A percentile compares a stretch with the other conserved stretches of the same genome.
Evolutionary conservation across 2,797 vertebrate species (phyloP).

Genomic region (Neopelma chrysocephalum): DNA sequence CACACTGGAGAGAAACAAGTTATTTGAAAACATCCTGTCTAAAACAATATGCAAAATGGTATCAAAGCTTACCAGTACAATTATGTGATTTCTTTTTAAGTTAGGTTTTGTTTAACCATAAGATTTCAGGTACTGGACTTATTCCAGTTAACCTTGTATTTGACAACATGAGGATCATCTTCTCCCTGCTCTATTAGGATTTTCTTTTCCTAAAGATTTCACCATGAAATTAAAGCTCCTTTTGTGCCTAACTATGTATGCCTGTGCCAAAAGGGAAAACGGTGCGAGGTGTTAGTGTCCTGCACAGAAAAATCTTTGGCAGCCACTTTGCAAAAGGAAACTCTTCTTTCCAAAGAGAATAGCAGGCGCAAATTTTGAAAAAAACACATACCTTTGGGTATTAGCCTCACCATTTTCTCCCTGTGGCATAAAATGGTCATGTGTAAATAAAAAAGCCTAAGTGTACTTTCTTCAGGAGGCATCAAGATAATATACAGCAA

Average conservation of each 20-base stretch:
- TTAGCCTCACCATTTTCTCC: background rate
- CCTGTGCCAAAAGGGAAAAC: background rate
- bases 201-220: background rate
- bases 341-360: background rate
- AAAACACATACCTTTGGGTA: background rate
- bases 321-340: background rate
- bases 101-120: background rate
- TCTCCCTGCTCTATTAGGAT: background rate
- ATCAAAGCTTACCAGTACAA: background rate
- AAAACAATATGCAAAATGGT: background rate
- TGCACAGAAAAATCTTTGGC: background rate
- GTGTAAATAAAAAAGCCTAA: background rate
- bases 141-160: background rate
- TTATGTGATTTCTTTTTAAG: background rate
- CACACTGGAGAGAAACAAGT: background rate
- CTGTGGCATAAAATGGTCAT: background rate
- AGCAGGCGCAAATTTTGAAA: background rate
- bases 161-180: background rate
- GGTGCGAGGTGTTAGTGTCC: background rate
- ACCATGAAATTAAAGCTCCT: background rate
- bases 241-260: background rate
- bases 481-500: background rate
- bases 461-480: background rate
- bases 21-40: background rate
- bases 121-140: background rate